A percentile compares a stretch with the other conserved stretches of the same genome.
Conservation (phyloP, 1,140 invertebrate genomes). For the Bombus cullumanus region DNA sequence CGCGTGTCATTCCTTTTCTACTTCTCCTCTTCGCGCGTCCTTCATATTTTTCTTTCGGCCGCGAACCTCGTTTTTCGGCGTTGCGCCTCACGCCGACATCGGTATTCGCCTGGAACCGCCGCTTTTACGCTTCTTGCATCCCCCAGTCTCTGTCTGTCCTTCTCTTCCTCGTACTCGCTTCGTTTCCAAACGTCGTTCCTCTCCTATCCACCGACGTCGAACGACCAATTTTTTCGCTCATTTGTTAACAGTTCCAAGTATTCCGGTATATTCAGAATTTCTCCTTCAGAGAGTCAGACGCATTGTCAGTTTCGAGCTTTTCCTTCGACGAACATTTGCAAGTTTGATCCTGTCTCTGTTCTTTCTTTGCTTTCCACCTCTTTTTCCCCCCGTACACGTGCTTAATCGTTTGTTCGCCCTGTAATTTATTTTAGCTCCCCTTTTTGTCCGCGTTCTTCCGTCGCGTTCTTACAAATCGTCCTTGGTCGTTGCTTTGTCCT, state of each 20-base stretch:
- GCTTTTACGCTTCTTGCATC: background rate
- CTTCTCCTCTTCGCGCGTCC: background rate
- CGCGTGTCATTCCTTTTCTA: background rate
- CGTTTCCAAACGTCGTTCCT: conserved; percentile 1
- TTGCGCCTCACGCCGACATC: conserved; percentile 15
- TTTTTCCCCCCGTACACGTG: background rate
- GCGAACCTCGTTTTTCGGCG: background rate
- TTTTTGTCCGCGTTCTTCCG: background rate
- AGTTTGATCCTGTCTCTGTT: background rate
- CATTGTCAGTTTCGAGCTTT: background rate
- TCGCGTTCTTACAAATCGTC: background rate
- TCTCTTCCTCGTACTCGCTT: background rate
- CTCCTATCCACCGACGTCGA: background rate
- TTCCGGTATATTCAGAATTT: background rate
- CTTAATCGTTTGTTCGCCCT: conserved; percentile 26
- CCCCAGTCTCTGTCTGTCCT: background rate
- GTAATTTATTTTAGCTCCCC: conserved; percentile 33
- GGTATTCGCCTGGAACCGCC: conserved; percentile 19
- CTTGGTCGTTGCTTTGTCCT: background rate
- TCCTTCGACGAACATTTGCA: background rate
- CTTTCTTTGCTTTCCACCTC: background rate
- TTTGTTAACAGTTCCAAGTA: conserved; percentile 7
- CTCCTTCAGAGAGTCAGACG: background rate
- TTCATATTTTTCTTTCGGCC: conserved; percentile 30
- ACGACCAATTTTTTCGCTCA: conserved; percentile 14